Conservation (phyloP, 37 sponge, comb jelly and placozoan genomes). For the Spongilla lacustris region DNA sequence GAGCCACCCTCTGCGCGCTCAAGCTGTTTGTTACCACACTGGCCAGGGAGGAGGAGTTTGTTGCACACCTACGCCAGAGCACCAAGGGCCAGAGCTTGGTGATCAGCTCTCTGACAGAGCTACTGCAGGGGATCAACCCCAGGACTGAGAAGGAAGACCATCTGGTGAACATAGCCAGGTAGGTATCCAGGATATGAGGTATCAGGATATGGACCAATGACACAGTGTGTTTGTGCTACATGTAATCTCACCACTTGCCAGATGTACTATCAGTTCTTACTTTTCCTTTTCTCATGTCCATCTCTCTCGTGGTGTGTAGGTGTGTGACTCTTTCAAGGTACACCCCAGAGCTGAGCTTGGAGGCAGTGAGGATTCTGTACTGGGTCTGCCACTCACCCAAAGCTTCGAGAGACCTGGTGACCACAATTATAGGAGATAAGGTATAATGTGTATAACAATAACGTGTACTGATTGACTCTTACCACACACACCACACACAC, state of each 20-base stretch:
- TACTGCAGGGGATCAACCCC: constrained; percentile 86
- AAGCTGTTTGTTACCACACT: constrained; percentile 81
- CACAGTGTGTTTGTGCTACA: too few species aligned
- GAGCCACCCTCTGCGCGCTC: constrained; percentile 78
- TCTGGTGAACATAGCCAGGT: constrained; percentile 88
- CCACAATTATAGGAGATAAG: constrained; percentile 50
- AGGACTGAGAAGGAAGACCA: constrained; percentile 78
- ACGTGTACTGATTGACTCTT: neutral
- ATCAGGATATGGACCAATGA: too few species aligned
- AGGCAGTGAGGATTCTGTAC: constrained; percentile 77
- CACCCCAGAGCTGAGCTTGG: constrained; percentile 76
- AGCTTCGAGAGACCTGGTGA: constrained; percentile 42
- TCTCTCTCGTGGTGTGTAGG: constrained; percentile 39
- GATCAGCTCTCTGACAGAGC: constrained; percentile 78
- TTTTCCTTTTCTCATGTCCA: neutral
- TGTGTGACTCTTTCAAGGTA: constrained; percentile 64
- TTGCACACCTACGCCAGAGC: constrained; percentile 39
- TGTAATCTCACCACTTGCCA: too few species aligned
- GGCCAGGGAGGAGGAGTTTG: constrained; percentile 64
- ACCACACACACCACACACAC: neutral
- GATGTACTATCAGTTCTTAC: neutral
- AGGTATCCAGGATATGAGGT: too few species aligned
- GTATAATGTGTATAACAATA: constrained; percentile 16
- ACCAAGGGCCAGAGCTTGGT: constrained; percentile 13
- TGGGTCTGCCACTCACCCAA: constrained; percentile 44